A percentile compares a stretch with the other conserved stretches of the same genome.
Evolutionary conservation across 92 coral and sea anemone genomes (phyloP).

Genomic region (Siderastrea radians): DNA sequence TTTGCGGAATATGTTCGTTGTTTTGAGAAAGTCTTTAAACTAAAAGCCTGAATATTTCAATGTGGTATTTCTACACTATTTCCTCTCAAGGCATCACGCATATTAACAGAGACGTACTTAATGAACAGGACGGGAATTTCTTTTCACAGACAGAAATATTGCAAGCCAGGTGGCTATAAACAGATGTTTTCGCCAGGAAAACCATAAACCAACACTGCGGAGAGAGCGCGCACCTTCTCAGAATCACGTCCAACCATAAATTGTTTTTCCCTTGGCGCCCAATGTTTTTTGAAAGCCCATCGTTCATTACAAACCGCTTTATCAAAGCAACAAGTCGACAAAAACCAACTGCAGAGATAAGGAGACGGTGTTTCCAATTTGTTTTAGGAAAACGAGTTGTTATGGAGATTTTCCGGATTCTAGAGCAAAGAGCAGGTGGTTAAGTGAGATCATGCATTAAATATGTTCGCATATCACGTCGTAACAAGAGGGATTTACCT

Average conservation of each 20-base stretch:
- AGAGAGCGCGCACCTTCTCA: slow-evolving; percentile 32
- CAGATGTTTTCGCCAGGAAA: slow-evolving; percentile 39
- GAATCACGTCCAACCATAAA: slow-evolving; percentile 26
- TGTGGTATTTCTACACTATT: neutral
- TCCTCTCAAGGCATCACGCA: neutral
- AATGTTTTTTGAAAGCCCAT: slow-evolving; percentile 32
- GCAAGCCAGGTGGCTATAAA: slow-evolving; percentile 38
- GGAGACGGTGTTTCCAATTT: neutral
- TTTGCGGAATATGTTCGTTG: neutral
- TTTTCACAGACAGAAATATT: slow-evolving; percentile 24
- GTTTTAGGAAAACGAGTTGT: slow-evolving; percentile 12
- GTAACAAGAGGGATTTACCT: neutral
- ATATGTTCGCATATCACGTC: neutral
- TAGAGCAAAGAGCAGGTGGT: slow-evolving; percentile 26
- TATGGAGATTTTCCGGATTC: slow-evolving; percentile 28
- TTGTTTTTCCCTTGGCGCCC: slow-evolving; percentile 13
- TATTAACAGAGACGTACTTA: slow-evolving; percentile 15
- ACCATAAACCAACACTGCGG: slow-evolving; percentile 25
- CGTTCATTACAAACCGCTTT: slow-evolving; percentile 24
- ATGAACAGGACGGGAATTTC: slow-evolving; percentile 25
- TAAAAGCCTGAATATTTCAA: neutral
- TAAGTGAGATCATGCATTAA: slow-evolving; percentile 28
- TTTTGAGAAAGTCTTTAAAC: slow-evolving; percentile 10
- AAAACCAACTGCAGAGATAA: slow-evolving; percentile 25
- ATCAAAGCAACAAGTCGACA: slow-evolving; percentile 48